A percentile compares a stretch with the other conserved stretches of the same genome.
Conservation (phyloP, 2,888 invertebrate genomes). For the Caenorhabditis macrosperma region DNA sequence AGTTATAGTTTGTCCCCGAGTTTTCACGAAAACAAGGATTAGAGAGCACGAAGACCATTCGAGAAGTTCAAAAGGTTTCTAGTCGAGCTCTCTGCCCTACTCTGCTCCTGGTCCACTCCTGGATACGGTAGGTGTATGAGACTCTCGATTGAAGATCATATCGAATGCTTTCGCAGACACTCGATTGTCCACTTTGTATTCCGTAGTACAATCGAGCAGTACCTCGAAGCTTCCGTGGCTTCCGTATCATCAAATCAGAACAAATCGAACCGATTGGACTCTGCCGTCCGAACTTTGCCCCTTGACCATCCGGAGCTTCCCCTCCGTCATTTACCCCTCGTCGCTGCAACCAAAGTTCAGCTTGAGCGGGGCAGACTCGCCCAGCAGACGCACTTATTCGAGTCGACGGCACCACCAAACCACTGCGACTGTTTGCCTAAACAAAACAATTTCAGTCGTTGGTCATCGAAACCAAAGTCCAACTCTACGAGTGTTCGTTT, state of each 20-base stretch:
- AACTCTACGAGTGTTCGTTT: background rate
- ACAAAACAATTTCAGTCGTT: background rate
- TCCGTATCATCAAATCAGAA: background rate
- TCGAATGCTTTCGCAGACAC: too few species aligned
- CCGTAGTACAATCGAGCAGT: too few species aligned
- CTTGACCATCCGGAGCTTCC: background rate
- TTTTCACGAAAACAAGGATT: background rate
- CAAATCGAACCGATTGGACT: background rate
- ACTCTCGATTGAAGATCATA: too few species aligned
- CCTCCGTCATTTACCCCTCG: background rate
- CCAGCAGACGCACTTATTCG: background rate
- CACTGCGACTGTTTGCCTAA: background rate
- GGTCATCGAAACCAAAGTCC: background rate
- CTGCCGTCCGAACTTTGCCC: background rate
- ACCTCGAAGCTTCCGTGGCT: too few species aligned
- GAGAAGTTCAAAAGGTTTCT: background rate
- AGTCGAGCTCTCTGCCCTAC: too few species aligned
- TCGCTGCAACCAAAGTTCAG: constrained; percentile 1
- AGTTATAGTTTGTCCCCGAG: background rate
- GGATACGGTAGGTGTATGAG: too few species aligned
- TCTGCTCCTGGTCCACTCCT: too few species aligned
- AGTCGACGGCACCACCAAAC: constrained; percentile 5
- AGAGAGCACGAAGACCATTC: background rate
- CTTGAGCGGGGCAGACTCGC: background rate
- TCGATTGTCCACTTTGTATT: too few species aligned